Evolutionary conservation across 92 coral and sea anemone genomes (phyloP).

Genomic region (Umimayanthus chanpuru): DNA sequence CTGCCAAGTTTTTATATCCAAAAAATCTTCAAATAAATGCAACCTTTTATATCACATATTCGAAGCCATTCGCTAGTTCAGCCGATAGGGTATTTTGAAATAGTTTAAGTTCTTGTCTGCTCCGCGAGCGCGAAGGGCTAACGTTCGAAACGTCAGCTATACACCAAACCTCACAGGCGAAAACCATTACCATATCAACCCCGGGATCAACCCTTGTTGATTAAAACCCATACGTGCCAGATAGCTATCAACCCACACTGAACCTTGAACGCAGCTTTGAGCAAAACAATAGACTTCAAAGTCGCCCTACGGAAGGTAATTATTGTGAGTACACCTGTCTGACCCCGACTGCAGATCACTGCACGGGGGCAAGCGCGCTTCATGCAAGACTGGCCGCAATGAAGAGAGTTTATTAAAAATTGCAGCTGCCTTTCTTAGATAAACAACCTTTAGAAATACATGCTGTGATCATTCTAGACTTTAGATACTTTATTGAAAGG

Average conservation of each 20-base stretch:
- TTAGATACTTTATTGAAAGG: background rate
- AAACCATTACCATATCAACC: too few relatives aligned
- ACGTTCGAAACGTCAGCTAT: too few relatives aligned
- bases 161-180: too few relatives aligned
- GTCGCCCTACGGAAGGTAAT: background rate
- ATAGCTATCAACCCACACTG: background rate
- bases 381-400: background rate
- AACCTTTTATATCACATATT: too few relatives aligned
- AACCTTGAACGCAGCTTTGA: background rate
- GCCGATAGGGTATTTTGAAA: background rate
- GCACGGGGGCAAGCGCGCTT: background rate
- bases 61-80: background rate
- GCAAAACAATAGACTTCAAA: background rate
- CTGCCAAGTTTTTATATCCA: background rate
- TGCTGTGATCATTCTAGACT: background rate
- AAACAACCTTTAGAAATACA: background rate
- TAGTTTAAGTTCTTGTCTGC: too few relatives aligned
- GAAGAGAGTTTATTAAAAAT: background rate
- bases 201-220: too few relatives aligned
- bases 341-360: background rate
- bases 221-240: background rate
- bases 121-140: too few relatives aligned
- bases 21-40: too few relatives aligned
- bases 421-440: background rate
- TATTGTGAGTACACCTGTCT: background rate